Evolutionary conservation across 2,888 invertebrate genomes (phyloP), one percentile per base, ranked within the genome.

Genomic region (Euspilapteryx auroguttella): DNA sequence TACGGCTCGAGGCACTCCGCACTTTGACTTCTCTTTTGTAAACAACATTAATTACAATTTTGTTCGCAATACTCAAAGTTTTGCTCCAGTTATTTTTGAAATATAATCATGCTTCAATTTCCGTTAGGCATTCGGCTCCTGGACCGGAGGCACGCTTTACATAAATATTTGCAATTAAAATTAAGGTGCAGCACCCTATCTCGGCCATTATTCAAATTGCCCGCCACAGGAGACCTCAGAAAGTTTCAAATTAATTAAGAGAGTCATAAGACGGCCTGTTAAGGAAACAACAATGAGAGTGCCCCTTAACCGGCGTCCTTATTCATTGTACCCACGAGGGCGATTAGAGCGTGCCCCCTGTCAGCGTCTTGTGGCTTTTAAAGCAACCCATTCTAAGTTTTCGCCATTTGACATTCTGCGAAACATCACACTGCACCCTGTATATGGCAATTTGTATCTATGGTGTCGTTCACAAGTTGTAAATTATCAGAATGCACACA

Each of bases 151-250:
- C 51, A 51, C 64, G 61, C 61, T 75, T 66, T 63, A 61, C 69
- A 71, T 73, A 75, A 75, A 75, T 73, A 75, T 75, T 75, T 75
- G 68, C 73, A 73, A 73, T 75, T 75, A 73, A 68, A 75, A 75
- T 75, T 64, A 69, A 59, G 56, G 59, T 47, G 45, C 49, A 56
- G 48, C 64, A 54, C 69, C 69, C 71, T 63, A 68, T 71, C 66
- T 49, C 32, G 41, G 68, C 64, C 63, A 71, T 75, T 75, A 75
- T 75, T 75, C 71, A 75, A 75, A 75, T 75, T 56, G 69, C 46
- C 47, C 64, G 61, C 71, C 69, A 63, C 68, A 54, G 68, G 71
- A 69, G 73, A 69, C 69, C 69, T 59, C 65, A 61, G 68, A 71
- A 75, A 75, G 69, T 75, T 73, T 64, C 69, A 73, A 75, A 75